Percentiles rank a stretch among this genome's conserved stretches.
Evolutionary conservation across 2,113 vertebrate genomes (phyloP).

Genomic region (Myotis lucifugus): DNA sequence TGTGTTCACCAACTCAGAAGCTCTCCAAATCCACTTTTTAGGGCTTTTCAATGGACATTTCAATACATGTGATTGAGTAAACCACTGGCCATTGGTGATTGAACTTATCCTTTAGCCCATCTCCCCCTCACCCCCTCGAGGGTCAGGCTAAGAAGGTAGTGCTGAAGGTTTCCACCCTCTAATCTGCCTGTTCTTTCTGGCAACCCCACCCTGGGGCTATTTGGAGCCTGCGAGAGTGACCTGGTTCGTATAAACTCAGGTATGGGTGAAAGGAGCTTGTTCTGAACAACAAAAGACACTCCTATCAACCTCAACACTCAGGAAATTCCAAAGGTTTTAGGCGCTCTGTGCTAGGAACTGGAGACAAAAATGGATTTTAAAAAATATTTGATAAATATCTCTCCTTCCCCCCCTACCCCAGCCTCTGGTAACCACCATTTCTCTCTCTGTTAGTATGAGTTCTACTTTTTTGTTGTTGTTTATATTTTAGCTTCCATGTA

Average conservation of each 20-base stretch:
- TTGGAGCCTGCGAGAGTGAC: background rate
- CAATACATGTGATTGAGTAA: background rate
- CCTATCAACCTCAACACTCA: background rate
- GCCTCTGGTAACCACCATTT: background rate
- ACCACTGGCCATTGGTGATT: background rate
- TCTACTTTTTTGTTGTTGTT: background rate
- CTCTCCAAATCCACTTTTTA: background rate
- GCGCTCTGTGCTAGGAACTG: background rate
- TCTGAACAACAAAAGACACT: background rate
- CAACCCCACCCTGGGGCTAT: background rate
- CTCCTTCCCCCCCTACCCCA: background rate
- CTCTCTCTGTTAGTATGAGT: background rate
- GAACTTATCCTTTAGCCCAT: background rate
- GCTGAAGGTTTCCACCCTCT: background rate
- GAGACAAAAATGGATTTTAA: background rate
- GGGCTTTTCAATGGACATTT: background rate
- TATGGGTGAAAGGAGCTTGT: background rate
- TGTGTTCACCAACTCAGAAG: background rate
- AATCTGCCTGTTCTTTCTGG: background rate
- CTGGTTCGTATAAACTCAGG: background rate
- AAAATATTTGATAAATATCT: background rate
- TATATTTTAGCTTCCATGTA: background rate
- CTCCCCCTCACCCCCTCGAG: background rate
- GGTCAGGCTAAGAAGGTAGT: background rate
- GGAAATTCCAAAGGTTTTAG: conserved; percentile 7